Evolutionary conservation across 2,113 vertebrate species (phyloP).

Genomic region (Rana temporaria): DNA sequence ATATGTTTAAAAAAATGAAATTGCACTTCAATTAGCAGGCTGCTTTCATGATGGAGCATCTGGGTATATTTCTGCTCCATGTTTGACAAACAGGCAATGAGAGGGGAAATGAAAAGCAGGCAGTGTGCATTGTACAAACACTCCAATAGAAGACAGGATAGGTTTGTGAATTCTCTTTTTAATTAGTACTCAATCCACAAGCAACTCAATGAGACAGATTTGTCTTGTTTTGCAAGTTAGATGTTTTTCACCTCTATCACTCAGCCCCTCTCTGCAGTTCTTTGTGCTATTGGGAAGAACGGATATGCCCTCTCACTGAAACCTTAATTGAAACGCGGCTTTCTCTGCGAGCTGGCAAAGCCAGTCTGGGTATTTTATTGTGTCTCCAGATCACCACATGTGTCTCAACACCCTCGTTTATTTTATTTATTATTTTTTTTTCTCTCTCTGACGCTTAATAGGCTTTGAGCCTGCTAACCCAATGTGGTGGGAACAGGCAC

Average conservation of each 20-base stretch:
- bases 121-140: conserved; percentile 72
- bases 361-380: conserved; percentile 86
- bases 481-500: conserved; percentile 98
- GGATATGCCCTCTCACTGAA: conserved; percentile 93
- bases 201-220: conserved; percentile 83
- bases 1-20: background rate
- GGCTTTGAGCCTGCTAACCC: conserved; percentile 91
- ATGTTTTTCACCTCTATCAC: conserved; percentile 80
- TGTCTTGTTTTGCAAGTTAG: conserved; percentile 91
- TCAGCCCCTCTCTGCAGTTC: conserved; percentile 76
- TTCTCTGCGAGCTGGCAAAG: conserved; percentile 83
- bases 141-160: conserved; percentile 85
- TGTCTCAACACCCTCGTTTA: conserved; percentile 85
- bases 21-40: background rate
- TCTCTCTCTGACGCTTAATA: conserved; percentile 91
- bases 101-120: conserved; percentile 79
- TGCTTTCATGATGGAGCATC: conserved; percentile 70
- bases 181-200: conserved; percentile 88
- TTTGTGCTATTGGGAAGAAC: conserved; percentile 90
- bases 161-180: conserved; percentile 85
- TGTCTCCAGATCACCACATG: conserved; percentile 83
- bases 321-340: conserved; percentile 91
- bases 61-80: conserved; percentile 84
- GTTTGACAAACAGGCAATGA: conserved; percentile 88
- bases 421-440: conserved; percentile 74